Percentiles rank a stretch among this genome's conserved stretches.
phyloP scores from a whole-genome alignment of 2,888 invertebrate species.

The Ectropis crepuscularia region DNA sequence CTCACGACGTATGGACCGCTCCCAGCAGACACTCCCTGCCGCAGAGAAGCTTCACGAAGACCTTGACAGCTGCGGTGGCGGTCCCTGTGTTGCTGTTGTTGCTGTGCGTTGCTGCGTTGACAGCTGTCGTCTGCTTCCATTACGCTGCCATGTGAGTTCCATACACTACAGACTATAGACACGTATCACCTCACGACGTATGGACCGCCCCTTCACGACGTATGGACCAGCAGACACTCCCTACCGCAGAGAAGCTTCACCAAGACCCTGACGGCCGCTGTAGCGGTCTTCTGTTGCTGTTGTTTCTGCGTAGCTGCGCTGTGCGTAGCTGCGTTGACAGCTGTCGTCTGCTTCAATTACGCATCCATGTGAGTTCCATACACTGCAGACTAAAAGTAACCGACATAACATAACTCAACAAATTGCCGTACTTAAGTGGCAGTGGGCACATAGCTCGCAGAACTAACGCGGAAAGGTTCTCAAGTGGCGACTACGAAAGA shows the following conservation, averaged over 20 bases:
- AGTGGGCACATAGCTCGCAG: too few relatives aligned
- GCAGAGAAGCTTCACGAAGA: slow-evolving; percentile 87
- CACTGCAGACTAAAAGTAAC: too few relatives aligned
- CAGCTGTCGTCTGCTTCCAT: slow-evolving; percentile 90
- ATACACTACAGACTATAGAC: too few relatives aligned
- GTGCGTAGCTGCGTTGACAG: slow-evolving; percentile 87
- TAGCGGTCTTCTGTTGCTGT: slow-evolving; percentile 88
- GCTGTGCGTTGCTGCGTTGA: slow-evolving; percentile 87
- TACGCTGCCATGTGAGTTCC: slow-evolving; percentile 88
- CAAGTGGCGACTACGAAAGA: too few relatives aligned
- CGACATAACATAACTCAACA: too few relatives aligned
- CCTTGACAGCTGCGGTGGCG: slow-evolving; percentile 88
- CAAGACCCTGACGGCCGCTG: slow-evolving; percentile 88
- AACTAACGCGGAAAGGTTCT: too few relatives aligned
- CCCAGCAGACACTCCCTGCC: slow-evolving; percentile 86
- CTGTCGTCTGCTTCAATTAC: slow-evolving; percentile 90
- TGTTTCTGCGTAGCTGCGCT: too few relatives aligned
- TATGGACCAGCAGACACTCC: slow-evolving; percentile 85
- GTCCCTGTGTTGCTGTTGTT: slow-evolving; percentile 88
- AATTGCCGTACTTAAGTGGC: too few relatives aligned
- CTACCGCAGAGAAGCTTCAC: slow-evolving; percentile 89
- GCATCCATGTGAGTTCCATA: slow-evolving; percentile 88
- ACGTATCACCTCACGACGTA: not conserved
- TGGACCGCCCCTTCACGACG: too few relatives aligned
- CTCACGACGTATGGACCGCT: slow-evolving; percentile 84